phyloP scores from a whole-genome alignment of 1,140 invertebrate species.

The Bombus polaris region DNA sequence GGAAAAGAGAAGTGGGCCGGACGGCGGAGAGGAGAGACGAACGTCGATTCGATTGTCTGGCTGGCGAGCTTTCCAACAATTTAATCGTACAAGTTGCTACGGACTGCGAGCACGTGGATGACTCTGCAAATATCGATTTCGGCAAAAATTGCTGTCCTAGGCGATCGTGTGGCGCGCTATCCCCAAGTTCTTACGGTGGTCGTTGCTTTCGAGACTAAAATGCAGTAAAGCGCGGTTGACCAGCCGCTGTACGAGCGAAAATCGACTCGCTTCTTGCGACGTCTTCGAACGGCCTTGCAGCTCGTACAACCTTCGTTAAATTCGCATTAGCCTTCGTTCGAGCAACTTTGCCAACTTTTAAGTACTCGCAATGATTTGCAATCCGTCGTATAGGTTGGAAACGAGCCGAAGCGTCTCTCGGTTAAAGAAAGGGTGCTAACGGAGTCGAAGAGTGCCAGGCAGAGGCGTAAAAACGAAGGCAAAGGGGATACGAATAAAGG shows the following conservation, averaged over 20 bases:
- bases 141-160: slow-evolving; percentile 12
- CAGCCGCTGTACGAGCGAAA: background rate
- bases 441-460: too few species aligned
- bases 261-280: background rate
- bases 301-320: background rate
- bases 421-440: background rate
- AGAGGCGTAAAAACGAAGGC: too few species aligned
- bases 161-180: background rate
- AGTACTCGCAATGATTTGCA: background rate
- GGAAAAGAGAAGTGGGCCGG: too few species aligned
- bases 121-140: slow-evolving; percentile 23
- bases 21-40: background rate
- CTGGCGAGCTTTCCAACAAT: background rate
- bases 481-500: too few species aligned
- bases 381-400: background rate
- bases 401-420: background rate
- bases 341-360: background rate
- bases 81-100: slow-evolving; percentile 6
- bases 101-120: background rate
- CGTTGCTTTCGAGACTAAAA: background rate
- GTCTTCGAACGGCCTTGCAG: background rate
- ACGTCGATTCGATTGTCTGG: background rate
- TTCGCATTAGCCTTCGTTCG: background rate
- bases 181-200: background rate
- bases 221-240: too few species aligned